Conservation (phyloP, 2,113 vertebrate genomes). For the Electrona antarctica region DNA sequence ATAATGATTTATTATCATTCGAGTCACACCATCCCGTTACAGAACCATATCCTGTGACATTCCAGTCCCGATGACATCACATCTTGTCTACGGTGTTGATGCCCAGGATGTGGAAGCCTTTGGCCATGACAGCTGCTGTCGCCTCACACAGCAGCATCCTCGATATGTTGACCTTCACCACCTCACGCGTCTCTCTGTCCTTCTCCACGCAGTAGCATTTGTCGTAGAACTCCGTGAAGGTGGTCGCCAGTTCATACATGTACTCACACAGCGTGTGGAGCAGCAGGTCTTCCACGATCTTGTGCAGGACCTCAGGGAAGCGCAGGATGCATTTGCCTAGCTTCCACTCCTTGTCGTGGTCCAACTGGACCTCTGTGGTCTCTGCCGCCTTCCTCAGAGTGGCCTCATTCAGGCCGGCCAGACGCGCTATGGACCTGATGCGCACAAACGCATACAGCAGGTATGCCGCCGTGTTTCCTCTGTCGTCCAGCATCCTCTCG, state of each 20-base stretch:
- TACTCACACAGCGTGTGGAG: slow-evolving; percentile 94
- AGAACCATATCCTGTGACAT: no score
- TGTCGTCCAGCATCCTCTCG: slow-evolving; percentile 98
- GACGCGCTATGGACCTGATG: slow-evolving; percentile 93
- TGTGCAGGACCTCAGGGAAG: slow-evolving; percentile 94
- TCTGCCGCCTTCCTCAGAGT: slow-evolving; percentile 83
- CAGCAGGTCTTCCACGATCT: slow-evolving; percentile 93
- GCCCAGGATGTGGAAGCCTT: slow-evolving; percentile 87
- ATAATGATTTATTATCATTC: no score
- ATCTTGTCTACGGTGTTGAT: slow-evolving; percentile 87
- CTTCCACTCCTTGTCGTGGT: slow-evolving; percentile 97
- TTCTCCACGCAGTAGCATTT: slow-evolving; percentile 98
- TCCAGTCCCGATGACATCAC: slow-evolving; percentile 58
- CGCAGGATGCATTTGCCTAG: slow-evolving; percentile 92
- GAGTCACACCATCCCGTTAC: no score
- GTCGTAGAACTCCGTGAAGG: slow-evolving; percentile 98
- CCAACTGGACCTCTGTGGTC: slow-evolving; percentile 84
- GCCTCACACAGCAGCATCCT: slow-evolving; percentile 87
- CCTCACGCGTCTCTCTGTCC: slow-evolving; percentile 91
- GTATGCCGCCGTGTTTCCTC: slow-evolving; percentile 96
- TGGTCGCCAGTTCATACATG: slow-evolving; percentile 95
- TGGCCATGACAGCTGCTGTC: slow-evolving; percentile 85
- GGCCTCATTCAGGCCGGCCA: slow-evolving; percentile 86
- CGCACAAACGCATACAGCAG: slow-evolving; percentile 95
- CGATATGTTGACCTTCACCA: slow-evolving; percentile 89